phyloP scores from a whole-genome alignment of 2,797 vertebrate genomes.

The Darevskia mixta region DNA sequence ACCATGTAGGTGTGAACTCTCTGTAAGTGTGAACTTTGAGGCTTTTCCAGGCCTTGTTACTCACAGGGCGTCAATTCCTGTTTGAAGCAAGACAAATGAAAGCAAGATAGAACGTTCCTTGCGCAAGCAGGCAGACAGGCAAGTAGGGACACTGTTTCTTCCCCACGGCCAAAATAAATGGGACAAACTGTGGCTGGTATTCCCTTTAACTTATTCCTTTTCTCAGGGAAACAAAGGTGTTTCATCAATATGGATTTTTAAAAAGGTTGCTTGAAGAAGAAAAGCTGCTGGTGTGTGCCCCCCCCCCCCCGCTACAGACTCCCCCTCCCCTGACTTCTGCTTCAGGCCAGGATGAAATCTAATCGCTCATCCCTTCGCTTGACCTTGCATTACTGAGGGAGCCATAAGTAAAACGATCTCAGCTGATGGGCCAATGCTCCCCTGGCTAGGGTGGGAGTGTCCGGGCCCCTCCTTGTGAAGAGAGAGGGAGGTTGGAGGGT shows the following conservation, averaged over 20 bases:
- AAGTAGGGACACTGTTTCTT: not conserved
- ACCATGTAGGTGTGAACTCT: not conserved
- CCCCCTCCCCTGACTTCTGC: not conserved
- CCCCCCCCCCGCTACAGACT: not conserved
- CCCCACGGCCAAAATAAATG: not conserved
- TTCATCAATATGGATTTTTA: not conserved
- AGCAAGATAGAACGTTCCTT: too few species aligned
- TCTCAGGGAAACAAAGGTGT: not conserved
- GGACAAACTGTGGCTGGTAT: not conserved
- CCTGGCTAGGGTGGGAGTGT: not conserved
- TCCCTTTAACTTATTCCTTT: not conserved
- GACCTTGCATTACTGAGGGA: constrained; percentile 9
- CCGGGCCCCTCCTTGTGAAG: not conserved
- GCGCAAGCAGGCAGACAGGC: too few species aligned
- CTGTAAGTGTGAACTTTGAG: not conserved
- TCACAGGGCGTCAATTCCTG: not conserved
- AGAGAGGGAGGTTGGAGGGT: not conserved
- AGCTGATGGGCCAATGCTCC: not conserved
- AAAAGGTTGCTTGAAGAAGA: not conserved
- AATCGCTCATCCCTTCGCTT: not conserved
- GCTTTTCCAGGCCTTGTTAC: not conserved
- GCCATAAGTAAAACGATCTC: constrained; percentile 1
- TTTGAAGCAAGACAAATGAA: not conserved
- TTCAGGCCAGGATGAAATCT: constrained; percentile 15
- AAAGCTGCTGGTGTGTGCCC: too few species aligned